A percentile compares a stretch with the other conserved stretches of the same genome.
Evolutionary conservation across 1,140 invertebrate genomes (phyloP).

Genomic region (Panulirus ornatus): DNA sequence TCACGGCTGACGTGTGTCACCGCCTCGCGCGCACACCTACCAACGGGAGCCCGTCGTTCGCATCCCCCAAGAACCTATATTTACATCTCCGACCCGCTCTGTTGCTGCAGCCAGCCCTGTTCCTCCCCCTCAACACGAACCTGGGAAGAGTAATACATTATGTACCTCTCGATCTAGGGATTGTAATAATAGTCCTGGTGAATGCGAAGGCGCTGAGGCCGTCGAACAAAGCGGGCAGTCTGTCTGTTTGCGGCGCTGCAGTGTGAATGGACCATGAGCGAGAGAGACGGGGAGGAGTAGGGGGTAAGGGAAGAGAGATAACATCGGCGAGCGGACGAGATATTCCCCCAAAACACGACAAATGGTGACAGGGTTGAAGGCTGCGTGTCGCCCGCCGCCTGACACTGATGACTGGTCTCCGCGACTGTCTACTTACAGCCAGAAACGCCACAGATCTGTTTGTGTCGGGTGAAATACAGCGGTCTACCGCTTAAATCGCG

Average conservation of each 20-base stretch:
- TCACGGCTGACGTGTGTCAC: constrained; percentile 35
- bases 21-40: not conserved
- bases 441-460: constrained; percentile 41
- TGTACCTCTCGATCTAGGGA: not conserved
- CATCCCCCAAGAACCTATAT: constrained; percentile 47
- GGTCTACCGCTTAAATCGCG: not conserved
- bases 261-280: constrained; percentile 31
- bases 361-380: constrained; percentile 45
- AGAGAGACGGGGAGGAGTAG: no score
- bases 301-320: constrained; percentile 17
- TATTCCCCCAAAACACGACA: constrained; percentile 55
- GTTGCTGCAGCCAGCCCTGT: not conserved
- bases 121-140: not conserved
- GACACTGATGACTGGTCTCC: constrained; percentile 47
- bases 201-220: not conserved
- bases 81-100: not conserved
- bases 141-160: not conserved
- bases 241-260: not conserved
- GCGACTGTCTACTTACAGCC: constrained; percentile 21
- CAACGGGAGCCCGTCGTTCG: constrained; percentile 1
- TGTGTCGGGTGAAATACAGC: constrained; percentile 33
- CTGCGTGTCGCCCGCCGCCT: constrained; percentile 30
- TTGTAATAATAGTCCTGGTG: constrained; percentile 9
- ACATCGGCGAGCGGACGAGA: constrained; percentile 20
- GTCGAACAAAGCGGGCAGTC: constrained; percentile 41